Evolutionary conservation across 2,113 vertebrate species (phyloP).

Genomic region (Nycticorax nycticorax): DNA sequence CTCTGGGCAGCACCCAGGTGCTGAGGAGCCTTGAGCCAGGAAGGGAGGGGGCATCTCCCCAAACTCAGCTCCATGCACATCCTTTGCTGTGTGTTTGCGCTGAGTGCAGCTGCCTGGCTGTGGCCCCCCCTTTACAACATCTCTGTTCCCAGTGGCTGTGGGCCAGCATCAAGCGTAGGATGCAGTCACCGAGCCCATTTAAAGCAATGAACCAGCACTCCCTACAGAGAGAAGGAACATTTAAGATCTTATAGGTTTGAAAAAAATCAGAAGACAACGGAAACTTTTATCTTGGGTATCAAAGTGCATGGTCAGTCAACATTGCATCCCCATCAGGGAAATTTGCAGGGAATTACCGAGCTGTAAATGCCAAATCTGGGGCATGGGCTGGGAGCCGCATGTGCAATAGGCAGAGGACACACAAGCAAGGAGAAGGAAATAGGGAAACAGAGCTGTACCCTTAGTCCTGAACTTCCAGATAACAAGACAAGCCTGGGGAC

Average conservation of each 20-base stretch:
- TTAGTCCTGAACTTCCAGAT: not conserved
- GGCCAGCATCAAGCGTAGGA: not conserved
- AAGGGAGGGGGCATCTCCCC: not conserved
- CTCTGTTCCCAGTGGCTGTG: not conserved
- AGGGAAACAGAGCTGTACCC: not conserved
- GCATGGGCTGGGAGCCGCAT: accelerated
- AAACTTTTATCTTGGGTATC: not conserved
- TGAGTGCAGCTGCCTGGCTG: not conserved
- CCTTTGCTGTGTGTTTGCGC: not conserved
- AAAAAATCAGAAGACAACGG: not conserved
- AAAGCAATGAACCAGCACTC: not conserved
- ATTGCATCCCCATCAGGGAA: not conserved
- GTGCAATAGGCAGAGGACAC: not conserved
- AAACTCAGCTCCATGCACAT: not conserved
- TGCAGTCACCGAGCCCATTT: not conserved
- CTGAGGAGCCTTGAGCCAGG: not conserved
- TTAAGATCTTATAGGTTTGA: not conserved
- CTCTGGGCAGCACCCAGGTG: not conserved
- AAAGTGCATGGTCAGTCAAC: not conserved
- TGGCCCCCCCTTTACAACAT: not conserved
- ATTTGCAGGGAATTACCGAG: not conserved
- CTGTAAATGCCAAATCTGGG: not conserved
- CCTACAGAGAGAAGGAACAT: not conserved
- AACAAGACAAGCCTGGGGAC: not conserved
- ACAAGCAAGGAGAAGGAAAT: not conserved